Conservation (phyloP, 1,140 invertebrate genomes). For the Magallana angulata region DNA sequence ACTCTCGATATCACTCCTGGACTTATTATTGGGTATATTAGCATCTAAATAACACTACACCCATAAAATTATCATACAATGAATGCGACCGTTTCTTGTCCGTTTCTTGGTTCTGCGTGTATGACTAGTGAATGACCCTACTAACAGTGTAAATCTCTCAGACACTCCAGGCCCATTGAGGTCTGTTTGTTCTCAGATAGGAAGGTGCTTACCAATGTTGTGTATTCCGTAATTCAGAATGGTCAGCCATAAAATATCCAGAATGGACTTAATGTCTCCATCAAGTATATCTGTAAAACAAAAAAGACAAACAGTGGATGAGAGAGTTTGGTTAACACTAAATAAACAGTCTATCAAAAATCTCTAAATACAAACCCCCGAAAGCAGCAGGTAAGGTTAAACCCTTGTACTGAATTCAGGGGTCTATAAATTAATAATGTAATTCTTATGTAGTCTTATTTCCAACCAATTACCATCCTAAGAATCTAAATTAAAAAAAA, state of each 20-base stretch:
- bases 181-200: slow-evolving; percentile 26
- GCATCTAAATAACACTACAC: not conserved
- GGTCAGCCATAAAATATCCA: slow-evolving; percentile 74
- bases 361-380: too few relatives aligned
- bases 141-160: not conserved
- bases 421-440: too few relatives aligned
- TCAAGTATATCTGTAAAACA: slow-evolving; percentile 72
- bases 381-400: too few relatives aligned
- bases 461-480: too few relatives aligned
- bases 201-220: slow-evolving; percentile 68
- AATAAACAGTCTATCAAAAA: not conserved
- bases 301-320: slow-evolving; percentile 14
- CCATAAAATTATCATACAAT: not conserved
- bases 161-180: not conserved
- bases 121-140: not conserved
- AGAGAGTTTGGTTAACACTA: not conserved
- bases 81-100: not conserved
- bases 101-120: not conserved
- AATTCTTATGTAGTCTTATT: too few relatives aligned
- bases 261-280: slow-evolving; percentile 73
- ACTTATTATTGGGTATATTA: not conserved
- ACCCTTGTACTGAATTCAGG: too few relatives aligned
- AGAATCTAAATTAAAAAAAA: too few relatives aligned
- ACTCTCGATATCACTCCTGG: not conserved
- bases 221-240: slow-evolving; percentile 74